Base-by-base conservation (phyloP, 2,888 invertebrate species). In the Andricus quercusramuli region DNA sequence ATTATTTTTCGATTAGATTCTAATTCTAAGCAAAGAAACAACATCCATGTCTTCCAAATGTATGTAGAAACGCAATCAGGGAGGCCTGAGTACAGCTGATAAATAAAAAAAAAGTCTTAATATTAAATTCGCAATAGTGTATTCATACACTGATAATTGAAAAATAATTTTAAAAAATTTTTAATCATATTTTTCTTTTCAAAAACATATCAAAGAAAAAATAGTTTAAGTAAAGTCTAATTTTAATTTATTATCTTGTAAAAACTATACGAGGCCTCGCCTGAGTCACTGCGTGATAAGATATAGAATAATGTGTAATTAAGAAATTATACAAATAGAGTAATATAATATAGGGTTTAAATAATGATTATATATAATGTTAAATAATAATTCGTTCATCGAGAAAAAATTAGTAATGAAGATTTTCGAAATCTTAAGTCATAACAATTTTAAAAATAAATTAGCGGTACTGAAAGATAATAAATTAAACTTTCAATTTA, bases 31-130 rank as follows among this genome's bases (percentile, higher is more conserved):
- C 68, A 80, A 70, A 79, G 81, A 82, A 83, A 90, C 90, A 87
- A 90, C 88, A 91, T 91, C 91, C 86, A 90, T 77, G 91, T 91
- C 91, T 91, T 91, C 91, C 91, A 89, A 79, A 84, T 32, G 1
- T 37, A 37, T 37, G 11, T 74, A 56, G 32, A 74, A 56, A 32
- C 32, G 11, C 4, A 56, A 47, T 25, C 29, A 68, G 25, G 37
- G 13, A 22, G 37, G 32, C 37, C 9, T 41, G 1, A 41, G n/a
- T 67, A 67, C 11, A 56, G 56, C n/a, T 56, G n/a, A 11, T 6
- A 56, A 3, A 13, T 44, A 4, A 44, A 15, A 15, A 44, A 3
- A 2, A 44, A 15, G 13, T 44, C 13, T 44, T 13, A 41, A 11
- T 41, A 11, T 41, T 9, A 11, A 41, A 41, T 1, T 1, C 41